A percentile compares a stretch with the other conserved stretches of the same genome.
Conservation (phyloP, 2,113 vertebrate species). For the Leptosomus discolor region DNA sequence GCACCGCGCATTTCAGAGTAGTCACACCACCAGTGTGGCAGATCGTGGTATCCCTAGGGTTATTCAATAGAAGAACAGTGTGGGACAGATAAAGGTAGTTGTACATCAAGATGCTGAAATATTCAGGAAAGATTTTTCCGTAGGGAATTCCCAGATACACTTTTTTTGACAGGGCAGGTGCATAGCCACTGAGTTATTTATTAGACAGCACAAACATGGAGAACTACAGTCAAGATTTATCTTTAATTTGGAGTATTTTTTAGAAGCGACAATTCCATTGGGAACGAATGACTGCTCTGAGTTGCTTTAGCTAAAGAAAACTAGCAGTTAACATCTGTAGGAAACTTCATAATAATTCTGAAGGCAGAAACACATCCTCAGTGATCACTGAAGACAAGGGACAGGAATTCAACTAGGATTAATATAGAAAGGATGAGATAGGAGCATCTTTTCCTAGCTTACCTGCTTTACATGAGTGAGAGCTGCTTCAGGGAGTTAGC, state of each 20-base stretch:
- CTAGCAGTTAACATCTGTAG: not conserved
- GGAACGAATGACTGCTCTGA: not conserved
- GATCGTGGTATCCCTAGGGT: not conserved
- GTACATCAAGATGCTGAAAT: constrained; percentile 29
- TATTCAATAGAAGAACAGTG: not conserved
- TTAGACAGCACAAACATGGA: constrained; percentile 6
- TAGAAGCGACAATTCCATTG: not conserved
- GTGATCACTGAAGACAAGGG: not conserved
- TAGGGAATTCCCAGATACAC: not conserved
- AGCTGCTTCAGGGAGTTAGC: not conserved
- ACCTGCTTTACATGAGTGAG: not conserved
- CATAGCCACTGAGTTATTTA: constrained; percentile 33
- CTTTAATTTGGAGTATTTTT: constrained; percentile 15
- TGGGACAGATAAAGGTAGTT: not conserved
- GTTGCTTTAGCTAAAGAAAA: not conserved
- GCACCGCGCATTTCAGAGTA: not conserved
- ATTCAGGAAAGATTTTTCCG: constrained; percentile 37
- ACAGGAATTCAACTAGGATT: not conserved
- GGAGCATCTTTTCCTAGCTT: not conserved
- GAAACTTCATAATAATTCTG: not conserved
- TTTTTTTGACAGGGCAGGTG: constrained; percentile 16
- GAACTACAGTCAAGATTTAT: not conserved
- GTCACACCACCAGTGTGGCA: not conserved
- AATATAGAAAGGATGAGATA: not conserved
- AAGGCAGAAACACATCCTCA: not conserved